phyloP scores from a whole-genome alignment of 2,113 vertebrate genomes.

The Ciconia stormi region DNA sequence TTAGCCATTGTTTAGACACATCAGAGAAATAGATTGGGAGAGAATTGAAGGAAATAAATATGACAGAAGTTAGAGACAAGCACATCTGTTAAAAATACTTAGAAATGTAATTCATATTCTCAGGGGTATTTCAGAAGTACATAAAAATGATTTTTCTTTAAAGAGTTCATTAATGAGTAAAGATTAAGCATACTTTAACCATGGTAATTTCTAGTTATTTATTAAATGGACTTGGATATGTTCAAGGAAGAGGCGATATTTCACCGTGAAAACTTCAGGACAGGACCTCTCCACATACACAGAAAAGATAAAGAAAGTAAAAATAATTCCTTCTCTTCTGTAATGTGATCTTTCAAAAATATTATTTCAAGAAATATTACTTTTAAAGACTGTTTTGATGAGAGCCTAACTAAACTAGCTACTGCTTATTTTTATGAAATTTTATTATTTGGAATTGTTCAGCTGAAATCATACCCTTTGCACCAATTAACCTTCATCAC shows the following conservation, averaged over 20 bases:
- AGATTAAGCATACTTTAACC: not conserved
- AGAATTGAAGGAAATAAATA: not conserved
- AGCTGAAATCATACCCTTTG: not conserved
- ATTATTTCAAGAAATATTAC: not conserved
- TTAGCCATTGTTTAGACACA: not conserved
- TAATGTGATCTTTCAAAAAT: not conserved
- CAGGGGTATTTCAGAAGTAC: not conserved
- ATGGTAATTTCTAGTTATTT: not conserved
- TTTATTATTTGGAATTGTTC: not conserved
- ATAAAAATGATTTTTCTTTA: not conserved
- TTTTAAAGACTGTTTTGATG: not conserved
- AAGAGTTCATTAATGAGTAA: constrained; percentile 1
- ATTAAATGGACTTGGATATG: not conserved
- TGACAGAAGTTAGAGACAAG: not conserved
- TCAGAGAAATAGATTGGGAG: not conserved
- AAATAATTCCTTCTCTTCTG: not conserved
- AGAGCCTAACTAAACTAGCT: not conserved
- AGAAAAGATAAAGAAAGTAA: not conserved
- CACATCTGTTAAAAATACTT: constrained; percentile 11
- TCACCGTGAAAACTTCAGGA: not conserved
- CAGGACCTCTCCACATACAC: not conserved
- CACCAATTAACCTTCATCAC: not conserved
- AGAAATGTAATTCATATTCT: not conserved
- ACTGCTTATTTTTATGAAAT: not conserved
- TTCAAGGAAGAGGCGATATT: not conserved